These are phyloP conservation scores for Ganaspis brasiliensis DNA, from an alignment of 2,888 invertebrate species.

Conservation along the genomic window DNA sequence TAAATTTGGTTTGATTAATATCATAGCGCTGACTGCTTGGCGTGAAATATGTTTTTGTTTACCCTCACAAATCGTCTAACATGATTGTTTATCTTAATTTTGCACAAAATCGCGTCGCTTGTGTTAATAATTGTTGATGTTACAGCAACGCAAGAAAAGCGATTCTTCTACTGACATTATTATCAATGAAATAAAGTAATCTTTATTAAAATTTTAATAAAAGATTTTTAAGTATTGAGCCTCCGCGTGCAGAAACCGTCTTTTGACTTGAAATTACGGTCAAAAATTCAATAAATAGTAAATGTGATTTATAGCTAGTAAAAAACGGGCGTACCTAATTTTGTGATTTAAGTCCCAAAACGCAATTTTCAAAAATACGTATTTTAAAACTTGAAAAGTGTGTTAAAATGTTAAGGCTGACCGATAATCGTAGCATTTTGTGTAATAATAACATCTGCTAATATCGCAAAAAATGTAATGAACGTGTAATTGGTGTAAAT, in stretches of 20 bases:
- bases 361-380: not conserved
- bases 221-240: too few species aligned
- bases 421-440: not conserved
- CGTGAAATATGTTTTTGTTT: not conserved
- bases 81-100: slow-evolving; percentile 7
- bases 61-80: slow-evolving; percentile 6
- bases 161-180: too few species aligned
- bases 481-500: not conserved
- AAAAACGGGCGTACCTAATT: not conserved
- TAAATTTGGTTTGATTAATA: slow-evolving; percentile 23
- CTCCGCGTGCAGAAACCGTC: too few species aligned
- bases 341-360: not conserved
- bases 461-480: not conserved
- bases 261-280: too few species aligned
- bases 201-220: too few species aligned
- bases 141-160: too few species aligned
- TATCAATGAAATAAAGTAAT: too few species aligned
- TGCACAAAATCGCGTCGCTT: too few species aligned
- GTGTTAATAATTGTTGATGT: too few species aligned
- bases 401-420: not conserved
- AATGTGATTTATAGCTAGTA: too few species aligned
- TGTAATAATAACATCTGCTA: not conserved
- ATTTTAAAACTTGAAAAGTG: not conserved
- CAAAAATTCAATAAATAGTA: too few species aligned
- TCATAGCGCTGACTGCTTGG: slow-evolving; percentile 6